phyloP scores from a whole-genome alignment of 2,888 invertebrate genomes.

The Leptinotarsa tumamoca region DNA sequence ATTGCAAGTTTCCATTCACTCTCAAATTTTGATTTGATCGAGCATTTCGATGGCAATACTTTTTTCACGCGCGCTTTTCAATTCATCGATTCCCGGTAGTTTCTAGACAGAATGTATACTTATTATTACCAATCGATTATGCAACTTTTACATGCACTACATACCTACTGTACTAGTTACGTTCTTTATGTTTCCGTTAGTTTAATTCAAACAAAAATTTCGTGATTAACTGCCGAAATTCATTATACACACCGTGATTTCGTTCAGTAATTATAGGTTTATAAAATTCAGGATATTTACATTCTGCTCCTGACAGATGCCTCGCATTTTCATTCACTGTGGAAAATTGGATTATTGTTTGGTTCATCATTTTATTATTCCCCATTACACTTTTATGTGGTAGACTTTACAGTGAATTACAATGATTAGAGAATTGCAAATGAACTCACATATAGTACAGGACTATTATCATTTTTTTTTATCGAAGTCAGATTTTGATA shows the following conservation, averaged over 20 bases:
- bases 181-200: conserved; percentile 3
- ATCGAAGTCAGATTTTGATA: too few species aligned
- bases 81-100: too few species aligned
- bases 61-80: too few species aligned
- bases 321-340: not conserved
- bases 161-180: not conserved
- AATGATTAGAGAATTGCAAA: too few species aligned
- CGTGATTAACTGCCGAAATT: not conserved
- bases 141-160: not conserved
- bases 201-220: not conserved
- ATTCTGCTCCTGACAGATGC: not conserved
- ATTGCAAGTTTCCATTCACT: too few species aligned
- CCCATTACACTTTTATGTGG: not conserved
- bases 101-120: not conserved
- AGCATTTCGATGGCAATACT: too few species aligned
- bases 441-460: too few species aligned
- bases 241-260: not conserved
- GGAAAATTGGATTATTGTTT: not conserved
- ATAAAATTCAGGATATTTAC: conserved; percentile 9
- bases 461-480: too few species aligned
- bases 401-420: too few species aligned
- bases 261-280: conserved; percentile 5
- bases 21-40: too few species aligned
- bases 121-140: not conserved
- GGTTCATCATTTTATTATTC: not conserved